These are phyloP conservation scores for Strigops habroptila DNA, from an alignment of 2,113 vertebrate species.

Conservation along the genomic window DNA sequence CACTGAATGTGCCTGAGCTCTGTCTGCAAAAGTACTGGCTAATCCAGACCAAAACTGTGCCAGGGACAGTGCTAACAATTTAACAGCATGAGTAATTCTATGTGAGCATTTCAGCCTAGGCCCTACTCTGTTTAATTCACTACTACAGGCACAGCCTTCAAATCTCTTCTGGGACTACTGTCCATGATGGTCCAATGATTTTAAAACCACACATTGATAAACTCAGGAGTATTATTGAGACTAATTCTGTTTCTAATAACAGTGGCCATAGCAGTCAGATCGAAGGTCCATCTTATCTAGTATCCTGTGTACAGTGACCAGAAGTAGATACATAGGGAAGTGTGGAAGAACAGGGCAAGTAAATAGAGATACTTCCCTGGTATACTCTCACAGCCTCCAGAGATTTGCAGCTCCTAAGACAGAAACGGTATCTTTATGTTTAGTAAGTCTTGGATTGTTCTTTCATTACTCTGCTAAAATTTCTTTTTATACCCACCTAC, in stretches of 20 bases:
- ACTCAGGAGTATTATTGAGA: neutral
- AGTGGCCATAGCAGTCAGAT: neutral
- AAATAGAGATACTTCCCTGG: conserved; percentile 56
- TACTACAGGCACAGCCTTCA: neutral
- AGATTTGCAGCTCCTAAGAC: conserved; percentile 64
- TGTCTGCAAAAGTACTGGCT: neutral
- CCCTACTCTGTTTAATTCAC: neutral
- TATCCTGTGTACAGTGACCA: neutral
- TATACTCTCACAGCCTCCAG: conserved; percentile 66
- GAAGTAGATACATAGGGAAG: conserved; percentile 6
- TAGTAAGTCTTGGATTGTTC: conserved; percentile 21
- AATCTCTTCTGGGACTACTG: neutral
- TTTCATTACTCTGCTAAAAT: conserved; percentile 15
- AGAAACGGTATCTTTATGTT: conserved; percentile 64
- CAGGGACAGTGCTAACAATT: neutral
- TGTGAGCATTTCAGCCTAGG: neutral
- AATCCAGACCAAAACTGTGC: neutral
- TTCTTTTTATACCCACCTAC: neutral
- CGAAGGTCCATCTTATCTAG: neutral
- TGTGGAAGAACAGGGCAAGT: conserved; percentile 33
- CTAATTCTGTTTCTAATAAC: neutral
- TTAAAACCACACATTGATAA: neutral
- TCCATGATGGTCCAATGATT: neutral
- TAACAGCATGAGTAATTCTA: neutral
- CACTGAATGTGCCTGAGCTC: neutral